Percentiles rank a stretch among this genome's conserved stretches.
Evolutionary conservation across 2,113 vertebrate species (phyloP).

Genomic region (Aptenodytes patagonicus): DNA sequence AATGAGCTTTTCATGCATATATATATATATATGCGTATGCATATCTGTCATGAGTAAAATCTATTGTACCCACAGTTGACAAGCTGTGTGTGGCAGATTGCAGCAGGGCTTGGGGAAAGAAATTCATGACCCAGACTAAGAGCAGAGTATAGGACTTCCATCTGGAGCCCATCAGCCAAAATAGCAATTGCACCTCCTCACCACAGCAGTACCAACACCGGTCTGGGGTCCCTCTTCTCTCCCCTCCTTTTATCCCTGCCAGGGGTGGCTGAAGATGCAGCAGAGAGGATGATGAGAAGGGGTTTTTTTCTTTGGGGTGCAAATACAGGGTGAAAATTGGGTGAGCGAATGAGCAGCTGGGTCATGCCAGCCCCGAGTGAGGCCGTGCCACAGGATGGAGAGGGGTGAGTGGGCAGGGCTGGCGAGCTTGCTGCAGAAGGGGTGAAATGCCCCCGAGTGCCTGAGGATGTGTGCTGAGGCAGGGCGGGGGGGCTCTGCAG

Average conservation of each 20-base stretch:
- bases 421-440: neutral
- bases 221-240: neutral
- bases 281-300: neutral
- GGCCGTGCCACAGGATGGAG: neutral
- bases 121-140: neutral
- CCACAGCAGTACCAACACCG: accelerated
- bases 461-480: neutral
- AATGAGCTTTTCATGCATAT: neutral
- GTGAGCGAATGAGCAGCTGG: accelerated
- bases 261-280: neutral
- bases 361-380: accelerated
- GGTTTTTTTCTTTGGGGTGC: accelerated
- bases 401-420: neutral
- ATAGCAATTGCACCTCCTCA: neutral
- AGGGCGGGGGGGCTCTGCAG: neutral
- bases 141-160: neutral
- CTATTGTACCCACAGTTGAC: neutral
- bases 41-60: neutral
- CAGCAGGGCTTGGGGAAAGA: neutral
- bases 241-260: neutral
- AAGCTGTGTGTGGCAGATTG: neutral
- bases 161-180: neutral
- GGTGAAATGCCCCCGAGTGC: too few species aligned
- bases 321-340: neutral
- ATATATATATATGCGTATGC: neutral